Base-by-base conservation (phyloP, 2,113 vertebrate genomes). In the Trematomus loennbergii region DNA sequence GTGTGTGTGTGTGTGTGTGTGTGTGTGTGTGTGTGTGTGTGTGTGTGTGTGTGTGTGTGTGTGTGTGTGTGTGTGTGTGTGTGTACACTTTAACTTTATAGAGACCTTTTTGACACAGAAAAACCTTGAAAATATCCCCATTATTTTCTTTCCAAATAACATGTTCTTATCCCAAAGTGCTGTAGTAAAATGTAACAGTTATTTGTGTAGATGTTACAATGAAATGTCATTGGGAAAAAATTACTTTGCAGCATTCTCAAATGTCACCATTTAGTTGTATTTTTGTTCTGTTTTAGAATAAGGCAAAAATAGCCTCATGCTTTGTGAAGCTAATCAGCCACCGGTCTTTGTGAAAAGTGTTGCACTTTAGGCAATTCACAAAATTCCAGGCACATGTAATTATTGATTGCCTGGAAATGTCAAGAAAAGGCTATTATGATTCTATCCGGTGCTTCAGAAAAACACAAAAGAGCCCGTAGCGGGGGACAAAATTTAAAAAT, bases 381-480 rank as follows among this genome's bases (percentile, higher is more conserved):
- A 82, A 88, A 89, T 77, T 81, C 73, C n/a, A 70, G 78, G 57
- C 82, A 75, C 79, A 86, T 81, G 72, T 79, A 79, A 76, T 85
- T 82, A 89, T 91, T 69, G 91, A 93, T 89, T 82, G 20, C 17
- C 25, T 53, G 85, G 46, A 91, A 93, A 92, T 90, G 90, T 89
- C 88, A 92, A 78, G 81, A 87, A 87, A 87, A 75, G 50, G 73
- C 79, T 87, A 13, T 74, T 87, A 67, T 55, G 49, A 72, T 84
- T 75, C 3, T 50, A 85, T 52, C 25, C 4, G 20, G 60, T 61
- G 63, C 60, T 76, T 64, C 6, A 18, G 67, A 12, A 64, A 77
- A 84, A 83, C 66, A 65, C 62, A 82, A 70, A 82, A 36, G 36
- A 75, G 74, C 54, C 77, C 33, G 5, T 53, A 73, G 59, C 50